Evolutionary conservation across 1,140 invertebrate species (phyloP).

Genomic region (Caenorhabditis tropicalis): DNA sequence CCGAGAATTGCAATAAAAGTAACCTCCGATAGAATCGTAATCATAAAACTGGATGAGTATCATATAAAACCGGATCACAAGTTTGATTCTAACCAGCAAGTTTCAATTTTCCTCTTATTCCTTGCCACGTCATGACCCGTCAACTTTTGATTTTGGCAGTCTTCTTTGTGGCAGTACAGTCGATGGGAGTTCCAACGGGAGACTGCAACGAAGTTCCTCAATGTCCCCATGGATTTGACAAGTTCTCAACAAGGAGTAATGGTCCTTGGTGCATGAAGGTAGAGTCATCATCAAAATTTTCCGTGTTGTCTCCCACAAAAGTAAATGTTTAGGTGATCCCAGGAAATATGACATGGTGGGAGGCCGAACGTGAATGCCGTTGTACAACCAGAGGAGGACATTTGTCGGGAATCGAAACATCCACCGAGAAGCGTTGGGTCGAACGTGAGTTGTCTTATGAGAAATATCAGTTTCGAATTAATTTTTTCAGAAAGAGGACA

Average conservation of each 20-base stretch:
- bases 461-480: not conserved
- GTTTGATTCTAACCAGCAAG: not conserved
- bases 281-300: not conserved
- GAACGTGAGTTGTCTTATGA: not conserved
- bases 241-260: not conserved
- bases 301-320: too few relatives aligned
- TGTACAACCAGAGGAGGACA: not conserved
- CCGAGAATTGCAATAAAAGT: constrained; percentile 1
- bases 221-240: not conserved
- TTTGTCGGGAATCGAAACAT: constrained; percentile 6
- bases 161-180: not conserved
- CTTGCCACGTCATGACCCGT: constrained; percentile 5
- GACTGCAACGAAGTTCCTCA: not conserved
- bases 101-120: not conserved
- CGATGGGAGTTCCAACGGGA: not conserved
- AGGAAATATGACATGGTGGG: constrained; percentile 36
- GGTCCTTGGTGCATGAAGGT: constrained; percentile 12
- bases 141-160: not conserved
- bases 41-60: not conserved
- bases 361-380: constrained; percentile 30
- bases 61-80: not conserved
- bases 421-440: not conserved
- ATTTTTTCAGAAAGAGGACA: not conserved
- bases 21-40: not conserved
- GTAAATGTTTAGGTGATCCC: too few relatives aligned